A percentile compares a stretch with the other conserved stretches of the same genome.
phyloP scores from a whole-genome alignment of 2,113 vertebrate species.

The Calonectris borealis region DNA sequence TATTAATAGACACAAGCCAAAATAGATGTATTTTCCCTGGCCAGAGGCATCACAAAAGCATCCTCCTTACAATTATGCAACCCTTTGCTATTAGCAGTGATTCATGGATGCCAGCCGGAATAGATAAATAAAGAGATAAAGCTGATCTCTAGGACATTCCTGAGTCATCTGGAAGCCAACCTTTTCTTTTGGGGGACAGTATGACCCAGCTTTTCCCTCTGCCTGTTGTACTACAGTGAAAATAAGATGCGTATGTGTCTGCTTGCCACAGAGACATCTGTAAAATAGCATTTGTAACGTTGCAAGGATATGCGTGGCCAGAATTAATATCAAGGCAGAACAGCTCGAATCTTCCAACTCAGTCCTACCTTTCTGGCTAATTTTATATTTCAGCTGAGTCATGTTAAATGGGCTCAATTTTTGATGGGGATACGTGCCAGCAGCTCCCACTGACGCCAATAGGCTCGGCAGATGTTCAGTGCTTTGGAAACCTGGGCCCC shows the following conservation, averaged over 20 bases:
- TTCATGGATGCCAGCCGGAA: neutral
- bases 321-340: neutral
- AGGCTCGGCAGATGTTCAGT: neutral
- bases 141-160: slow-evolving; percentile 24
- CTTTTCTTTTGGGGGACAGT: neutral
- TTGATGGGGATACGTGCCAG: neutral
- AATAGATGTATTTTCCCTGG: slow-evolving; percentile 31
- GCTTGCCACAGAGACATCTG: neutral
- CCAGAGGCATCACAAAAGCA: slow-evolving; percentile 37
- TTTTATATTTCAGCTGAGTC: slow-evolving; percentile 7
- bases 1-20: slow-evolving; percentile 21
- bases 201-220: neutral
- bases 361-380: neutral
- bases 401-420: neutral
- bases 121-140: slow-evolving; percentile 30
- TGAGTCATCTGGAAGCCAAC: slow-evolving; percentile 27
- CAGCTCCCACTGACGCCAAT: neutral
- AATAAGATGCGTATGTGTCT: neutral
- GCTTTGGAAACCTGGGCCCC: neutral
- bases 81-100: slow-evolving; percentile 21
- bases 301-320: neutral
- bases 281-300: neutral
- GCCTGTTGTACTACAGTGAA: neutral
- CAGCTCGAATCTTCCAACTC: neutral
- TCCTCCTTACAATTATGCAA: slow-evolving; percentile 36